phyloP scores from a whole-genome alignment of 1,140 invertebrate species.

The Sinonovacula constricta region DNA sequence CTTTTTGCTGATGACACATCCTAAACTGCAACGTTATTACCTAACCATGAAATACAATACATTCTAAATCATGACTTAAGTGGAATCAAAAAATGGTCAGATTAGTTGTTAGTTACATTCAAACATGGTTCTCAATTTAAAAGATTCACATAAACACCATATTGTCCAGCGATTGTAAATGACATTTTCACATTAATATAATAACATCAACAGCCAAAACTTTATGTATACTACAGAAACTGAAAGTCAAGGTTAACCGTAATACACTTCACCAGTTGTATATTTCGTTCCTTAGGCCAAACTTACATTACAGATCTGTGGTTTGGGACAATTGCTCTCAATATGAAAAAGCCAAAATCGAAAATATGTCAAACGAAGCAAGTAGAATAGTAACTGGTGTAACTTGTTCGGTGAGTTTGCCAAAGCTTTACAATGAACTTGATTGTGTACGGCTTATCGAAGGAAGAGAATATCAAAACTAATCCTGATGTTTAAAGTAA shows the following conservation, averaged over 20 bases:
- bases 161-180: no score
- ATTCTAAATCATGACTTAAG: no score
- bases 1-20: no score
- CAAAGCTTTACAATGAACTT: slow-evolving; percentile 14
- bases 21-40: no score
- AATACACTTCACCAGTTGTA: slow-evolving; percentile 27
- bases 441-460: no score
- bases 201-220: slow-evolving; percentile 4
- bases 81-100: no score
- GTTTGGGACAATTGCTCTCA: slow-evolving; percentile 18
- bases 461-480: no score
- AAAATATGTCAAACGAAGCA: slow-evolving; percentile 21
- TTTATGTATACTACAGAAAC: slow-evolving; percentile 1
- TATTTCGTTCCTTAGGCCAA: slow-evolving; percentile 15
- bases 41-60: no score
- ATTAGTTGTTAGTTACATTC: no score
- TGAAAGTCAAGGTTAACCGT: slow-evolving; percentile 20
- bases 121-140: no score
- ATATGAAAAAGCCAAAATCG: slow-evolving; percentile 17
- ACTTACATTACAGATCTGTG: slow-evolving; percentile 15
- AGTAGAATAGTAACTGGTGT: slow-evolving; percentile 16
- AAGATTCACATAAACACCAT: slow-evolving; percentile 7
- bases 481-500: no score
- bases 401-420: no score
- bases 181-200: slow-evolving; percentile 19